A percentile compares a stretch with the other conserved stretches of the same genome.
Conservation (phyloP, 2,797 vertebrate genomes). For the Ambastaia sidthimunki region DNA sequence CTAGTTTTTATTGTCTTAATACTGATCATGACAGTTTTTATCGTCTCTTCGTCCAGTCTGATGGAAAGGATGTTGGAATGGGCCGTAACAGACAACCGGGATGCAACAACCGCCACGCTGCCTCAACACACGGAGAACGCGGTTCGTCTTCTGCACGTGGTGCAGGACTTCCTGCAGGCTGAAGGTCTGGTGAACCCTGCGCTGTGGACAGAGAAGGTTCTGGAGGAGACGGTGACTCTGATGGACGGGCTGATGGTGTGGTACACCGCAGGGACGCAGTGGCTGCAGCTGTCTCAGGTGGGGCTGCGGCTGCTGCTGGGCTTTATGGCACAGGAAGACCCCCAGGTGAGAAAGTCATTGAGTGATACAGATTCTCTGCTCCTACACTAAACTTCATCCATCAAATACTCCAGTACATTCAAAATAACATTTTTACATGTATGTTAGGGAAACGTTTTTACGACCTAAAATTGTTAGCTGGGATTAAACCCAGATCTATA, state of each 20-base stretch:
- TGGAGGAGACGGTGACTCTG: slow-evolving; percentile 90
- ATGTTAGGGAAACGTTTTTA: too few species aligned
- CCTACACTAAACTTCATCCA: too few species aligned
- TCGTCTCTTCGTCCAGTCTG: slow-evolving; percentile 75
- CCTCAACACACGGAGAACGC: slow-evolving; percentile 91
- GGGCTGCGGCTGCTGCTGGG: slow-evolving; percentile 91
- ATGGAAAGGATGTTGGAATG: slow-evolving; percentile 96
- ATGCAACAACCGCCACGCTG: slow-evolving; percentile 82
- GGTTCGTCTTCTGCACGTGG: slow-evolving; percentile 85
- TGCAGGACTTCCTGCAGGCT: slow-evolving; percentile 94
- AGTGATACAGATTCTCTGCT: background rate
- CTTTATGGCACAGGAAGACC: slow-evolving; percentile 91
- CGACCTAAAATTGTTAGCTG: too few species aligned
- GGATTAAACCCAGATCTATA: too few species aligned
- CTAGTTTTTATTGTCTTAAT: background rate
- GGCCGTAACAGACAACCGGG: slow-evolving; percentile 90
- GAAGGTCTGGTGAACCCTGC: slow-evolving; percentile 88
- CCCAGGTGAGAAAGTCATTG: slow-evolving; percentile 79
- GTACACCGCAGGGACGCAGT: slow-evolving; percentile 84
- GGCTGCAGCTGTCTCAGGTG: slow-evolving; percentile 87
- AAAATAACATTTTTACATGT: too few species aligned
- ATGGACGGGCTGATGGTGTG: slow-evolving; percentile 93
- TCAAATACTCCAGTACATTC: too few species aligned
- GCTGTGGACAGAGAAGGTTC: slow-evolving; percentile 93
- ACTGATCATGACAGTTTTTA: background rate